These are phyloP conservation scores for Hoplodrina ambigua DNA, from an alignment of 2,888 invertebrate species.

Conservation along the genomic window DNA sequence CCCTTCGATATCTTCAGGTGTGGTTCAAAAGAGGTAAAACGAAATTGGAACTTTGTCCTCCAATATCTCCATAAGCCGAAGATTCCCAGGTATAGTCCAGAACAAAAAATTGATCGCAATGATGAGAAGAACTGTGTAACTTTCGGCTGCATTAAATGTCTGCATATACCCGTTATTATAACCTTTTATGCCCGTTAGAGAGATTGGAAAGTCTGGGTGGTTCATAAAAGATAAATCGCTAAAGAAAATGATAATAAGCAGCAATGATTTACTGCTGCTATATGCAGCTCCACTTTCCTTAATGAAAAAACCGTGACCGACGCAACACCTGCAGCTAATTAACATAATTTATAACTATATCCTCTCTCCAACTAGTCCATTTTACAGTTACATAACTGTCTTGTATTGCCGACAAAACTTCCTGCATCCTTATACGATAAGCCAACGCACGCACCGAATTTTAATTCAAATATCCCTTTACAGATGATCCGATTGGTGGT, in stretches of 20 bases:
- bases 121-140: too few species aligned
- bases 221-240: too few species aligned
- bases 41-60: too few species aligned
- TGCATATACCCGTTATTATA: too few species aligned
- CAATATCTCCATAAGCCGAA: too few species aligned
- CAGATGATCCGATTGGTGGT: slow-evolving; percentile 58
- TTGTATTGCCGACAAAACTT: slow-evolving; percentile 54
- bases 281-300: slow-evolving; percentile 12
- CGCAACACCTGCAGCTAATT: slow-evolving; percentile 58
- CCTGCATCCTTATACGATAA: slow-evolving; percentile 63
- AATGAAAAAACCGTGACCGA: slow-evolving; percentile 26
- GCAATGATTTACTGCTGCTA: not conserved
- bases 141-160: too few species aligned
- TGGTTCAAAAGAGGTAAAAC: too few species aligned
- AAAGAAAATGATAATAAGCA: not conserved
- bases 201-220: too few species aligned
- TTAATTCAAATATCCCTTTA: slow-evolving; percentile 59
- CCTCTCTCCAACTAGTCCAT: slow-evolving; percentile 60
- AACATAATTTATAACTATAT: slow-evolving; percentile 63
- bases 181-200: too few species aligned
- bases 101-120: too few species aligned
- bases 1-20: too few species aligned
- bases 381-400: slow-evolving; percentile 75
- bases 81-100: too few species aligned
- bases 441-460: slow-evolving; percentile 61